Evolutionary conservation across 1,140 invertebrate genomes (phyloP).

Genomic region (Araneus ventricosus): DNA sequence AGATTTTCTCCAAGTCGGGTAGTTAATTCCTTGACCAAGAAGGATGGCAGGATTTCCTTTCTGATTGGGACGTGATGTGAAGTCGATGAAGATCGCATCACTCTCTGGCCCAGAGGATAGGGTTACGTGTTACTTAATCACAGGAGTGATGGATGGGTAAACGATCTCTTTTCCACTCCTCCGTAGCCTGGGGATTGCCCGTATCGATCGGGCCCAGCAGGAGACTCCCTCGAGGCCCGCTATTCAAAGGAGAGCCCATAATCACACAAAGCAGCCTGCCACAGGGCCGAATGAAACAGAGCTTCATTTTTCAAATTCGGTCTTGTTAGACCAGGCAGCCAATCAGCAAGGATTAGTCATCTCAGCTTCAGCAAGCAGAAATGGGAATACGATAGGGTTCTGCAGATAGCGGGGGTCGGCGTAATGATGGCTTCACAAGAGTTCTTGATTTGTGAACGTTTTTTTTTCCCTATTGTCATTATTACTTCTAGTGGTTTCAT

Average conservation of each 20-base stretch:
- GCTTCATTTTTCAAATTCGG: constrained; percentile 29
- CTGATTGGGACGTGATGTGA: background rate
- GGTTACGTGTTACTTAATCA: constrained; percentile 65
- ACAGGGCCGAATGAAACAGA: background rate
- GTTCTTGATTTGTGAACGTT: background rate
- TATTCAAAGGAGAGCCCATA: constrained; percentile 22
- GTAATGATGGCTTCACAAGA: background rate
- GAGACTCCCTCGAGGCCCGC: constrained; percentile 16
- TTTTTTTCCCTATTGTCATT: background rate
- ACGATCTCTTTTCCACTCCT: constrained; percentile 6
- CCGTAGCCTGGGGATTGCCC: background rate
- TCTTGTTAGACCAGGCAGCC: constrained; percentile 32
- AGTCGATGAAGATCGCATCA: constrained; percentile 28
- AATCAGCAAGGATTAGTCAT: constrained; percentile 29
- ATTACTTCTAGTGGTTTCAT: too few species aligned
- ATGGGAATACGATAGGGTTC: constrained; percentile 8
- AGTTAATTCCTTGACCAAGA: too few species aligned
- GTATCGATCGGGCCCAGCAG: background rate
- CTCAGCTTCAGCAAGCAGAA: background rate
- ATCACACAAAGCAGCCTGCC: constrained; percentile 6
- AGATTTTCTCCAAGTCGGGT: too few species aligned
- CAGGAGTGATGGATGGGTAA: constrained; percentile 52
- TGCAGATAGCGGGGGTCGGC: background rate
- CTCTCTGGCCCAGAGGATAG: constrained; percentile 17
- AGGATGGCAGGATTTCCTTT: background rate